Evolutionary conservation across 2,797 vertebrate species (phyloP).

Genomic region (Sternarchorhynchus goeldii): DNA sequence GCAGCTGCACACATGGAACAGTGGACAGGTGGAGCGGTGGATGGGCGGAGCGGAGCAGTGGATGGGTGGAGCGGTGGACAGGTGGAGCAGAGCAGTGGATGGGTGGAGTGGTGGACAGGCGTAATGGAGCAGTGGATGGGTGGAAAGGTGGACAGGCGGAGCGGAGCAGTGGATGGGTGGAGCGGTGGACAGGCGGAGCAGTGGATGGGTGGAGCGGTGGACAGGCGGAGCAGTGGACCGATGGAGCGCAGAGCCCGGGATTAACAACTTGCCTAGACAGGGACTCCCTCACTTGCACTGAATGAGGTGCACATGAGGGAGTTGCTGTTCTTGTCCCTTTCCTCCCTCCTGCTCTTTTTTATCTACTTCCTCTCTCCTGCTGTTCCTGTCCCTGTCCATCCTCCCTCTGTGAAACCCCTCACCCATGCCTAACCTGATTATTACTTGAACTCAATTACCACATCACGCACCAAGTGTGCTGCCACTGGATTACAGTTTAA

Average conservation of each 20-base stretch:
- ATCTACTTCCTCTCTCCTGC: neutral
- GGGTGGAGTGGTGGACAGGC: too few relatives aligned
- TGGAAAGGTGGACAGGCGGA: too few relatives aligned
- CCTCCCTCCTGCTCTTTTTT: neutral
- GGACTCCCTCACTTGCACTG: too few relatives aligned
- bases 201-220: too few relatives aligned
- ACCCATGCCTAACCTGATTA: constrained; percentile 51
- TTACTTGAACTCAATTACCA: constrained; percentile 55
- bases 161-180: too few relatives aligned
- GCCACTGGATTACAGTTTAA: constrained; percentile 50
- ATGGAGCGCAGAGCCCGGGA: constrained; percentile 15
- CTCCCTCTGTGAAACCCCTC: neutral
- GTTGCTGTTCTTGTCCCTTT: neutral
- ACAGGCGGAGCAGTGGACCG: too few relatives aligned
- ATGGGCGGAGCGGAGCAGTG: too few relatives aligned
- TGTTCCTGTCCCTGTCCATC: neutral
- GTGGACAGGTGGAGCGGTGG: too few relatives aligned
- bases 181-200: too few relatives aligned
- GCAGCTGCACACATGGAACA: neutral
- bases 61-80: too few relatives aligned
- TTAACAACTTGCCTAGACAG: neutral
- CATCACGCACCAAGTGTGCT: constrained; percentile 42
- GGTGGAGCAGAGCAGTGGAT: too few relatives aligned
- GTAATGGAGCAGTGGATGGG: too few relatives aligned
- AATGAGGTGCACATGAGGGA: constrained; percentile 20